These are phyloP conservation scores for Pituophis catenifer DNA, from an alignment of 2,113 vertebrate species.

Conservation along the genomic window DNA sequence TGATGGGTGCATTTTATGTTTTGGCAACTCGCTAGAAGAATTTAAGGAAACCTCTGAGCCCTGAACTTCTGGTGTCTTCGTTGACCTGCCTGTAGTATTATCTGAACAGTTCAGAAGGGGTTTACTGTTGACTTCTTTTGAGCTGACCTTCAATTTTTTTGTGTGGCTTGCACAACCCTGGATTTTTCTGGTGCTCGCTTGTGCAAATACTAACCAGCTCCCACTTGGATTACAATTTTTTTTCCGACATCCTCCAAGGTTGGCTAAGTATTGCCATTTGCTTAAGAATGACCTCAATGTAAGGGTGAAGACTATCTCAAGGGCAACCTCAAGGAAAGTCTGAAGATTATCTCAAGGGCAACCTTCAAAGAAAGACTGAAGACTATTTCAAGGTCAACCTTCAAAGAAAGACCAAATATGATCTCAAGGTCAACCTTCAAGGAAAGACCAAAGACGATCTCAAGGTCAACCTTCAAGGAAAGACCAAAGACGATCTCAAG, in stretches of 20 bases:
- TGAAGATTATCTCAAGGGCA: no score
- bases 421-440: no score
- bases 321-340: no score
- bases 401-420: no score
- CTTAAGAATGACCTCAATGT: background rate
- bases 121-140: background rate
- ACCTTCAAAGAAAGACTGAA: no score
- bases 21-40: slow-evolving; percentile 74
- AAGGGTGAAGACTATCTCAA: background rate
- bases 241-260: background rate
- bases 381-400: no score
- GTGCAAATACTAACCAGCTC: background rate
- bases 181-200: background rate
- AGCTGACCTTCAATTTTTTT: background rate
- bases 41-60: slow-evolving; percentile 36
- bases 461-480: background rate
- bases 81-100: background rate
- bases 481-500: background rate
- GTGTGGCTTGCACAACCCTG: background rate
- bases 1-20: slow-evolving; percentile 69
- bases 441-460: no score
- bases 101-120: background rate
- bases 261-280: background rate
- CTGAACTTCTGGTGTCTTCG: background rate
- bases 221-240: background rate